A percentile compares a stretch with the other conserved stretches of the same genome.
phyloP scores from a whole-genome alignment of 2,888 invertebrate genomes.

The Plusia festucae region DNA sequence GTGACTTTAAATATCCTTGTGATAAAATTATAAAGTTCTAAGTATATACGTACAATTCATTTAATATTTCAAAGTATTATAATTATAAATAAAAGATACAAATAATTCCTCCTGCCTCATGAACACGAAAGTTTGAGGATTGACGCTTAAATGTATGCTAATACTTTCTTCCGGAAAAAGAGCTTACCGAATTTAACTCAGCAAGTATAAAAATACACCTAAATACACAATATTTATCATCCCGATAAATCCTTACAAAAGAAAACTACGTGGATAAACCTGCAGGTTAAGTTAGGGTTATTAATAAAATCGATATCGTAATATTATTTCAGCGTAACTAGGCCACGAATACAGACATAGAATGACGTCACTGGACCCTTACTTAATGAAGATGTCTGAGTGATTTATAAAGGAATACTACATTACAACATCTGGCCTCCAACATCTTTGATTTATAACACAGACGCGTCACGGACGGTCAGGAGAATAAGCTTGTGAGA shows the following conservation, averaged over 20 bases:
- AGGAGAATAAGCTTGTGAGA: background rate
- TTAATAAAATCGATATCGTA: background rate
- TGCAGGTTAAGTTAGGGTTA: background rate
- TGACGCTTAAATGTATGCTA: too few species aligned
- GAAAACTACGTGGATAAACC: background rate
- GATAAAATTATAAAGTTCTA: too few species aligned
- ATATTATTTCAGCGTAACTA: background rate
- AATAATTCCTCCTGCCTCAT: too few species aligned
- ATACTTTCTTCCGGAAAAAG: too few species aligned
- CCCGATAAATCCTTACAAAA: too few species aligned
- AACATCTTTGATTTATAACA: conserved; percentile 3
- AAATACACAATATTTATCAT: too few species aligned
- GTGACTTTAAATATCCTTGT: background rate
- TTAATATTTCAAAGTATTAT: too few species aligned
- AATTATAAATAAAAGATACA: too few species aligned
- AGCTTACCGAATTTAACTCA: too few species aligned
- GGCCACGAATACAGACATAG: background rate
- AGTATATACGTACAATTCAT: background rate
- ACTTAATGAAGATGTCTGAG: conserved; percentile 7
- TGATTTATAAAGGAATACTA: conserved; percentile 3
- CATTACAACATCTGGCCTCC: conserved; percentile 1
- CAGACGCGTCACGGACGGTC: background rate
- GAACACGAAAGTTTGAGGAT: too few species aligned
- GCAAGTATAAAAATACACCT: too few species aligned
- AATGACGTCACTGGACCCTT: background rate